phyloP scores from a whole-genome alignment of 2,888 invertebrate genomes.

The Dione juno region DNA sequence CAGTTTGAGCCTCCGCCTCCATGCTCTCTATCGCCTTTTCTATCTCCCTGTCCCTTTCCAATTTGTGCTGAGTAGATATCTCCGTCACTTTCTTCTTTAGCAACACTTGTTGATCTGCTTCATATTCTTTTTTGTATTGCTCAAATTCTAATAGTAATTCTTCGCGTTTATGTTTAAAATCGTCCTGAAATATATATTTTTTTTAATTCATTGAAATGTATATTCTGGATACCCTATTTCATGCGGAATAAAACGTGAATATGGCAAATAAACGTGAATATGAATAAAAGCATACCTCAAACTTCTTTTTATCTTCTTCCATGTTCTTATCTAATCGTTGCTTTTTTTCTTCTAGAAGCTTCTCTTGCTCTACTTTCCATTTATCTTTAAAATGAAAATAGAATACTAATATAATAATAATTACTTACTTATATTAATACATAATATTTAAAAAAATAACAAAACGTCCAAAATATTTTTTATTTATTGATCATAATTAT shows the following conservation, averaged over 20 bases:
- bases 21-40: constrained; percentile 88
- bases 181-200: constrained; percentile 53
- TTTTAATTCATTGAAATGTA: no score
- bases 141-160: constrained; percentile 85
- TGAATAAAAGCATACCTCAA: constrained; percentile 57
- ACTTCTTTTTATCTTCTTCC: constrained; percentile 57
- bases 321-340: constrained; percentile 63
- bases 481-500: no score
- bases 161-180: constrained; percentile 83
- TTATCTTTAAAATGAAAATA: constrained; percentile 57
- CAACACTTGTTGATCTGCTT: constrained; percentile 84
- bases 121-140: constrained; percentile 85
- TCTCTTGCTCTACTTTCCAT: constrained; percentile 71
- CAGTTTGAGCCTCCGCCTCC: constrained; percentile 86
- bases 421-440: background rate
- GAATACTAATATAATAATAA: background rate
- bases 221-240: no score
- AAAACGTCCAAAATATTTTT: no score
- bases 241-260: no score
- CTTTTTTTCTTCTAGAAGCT: constrained; percentile 61
- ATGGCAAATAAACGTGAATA: no score
- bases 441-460: background rate
- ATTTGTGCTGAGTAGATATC: constrained; percentile 87
- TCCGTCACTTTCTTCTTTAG: constrained; percentile 87
- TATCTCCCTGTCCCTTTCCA: constrained; percentile 90